phyloP scores from a whole-genome alignment of 2,113 vertebrate species.

The Grus americana region DNA sequence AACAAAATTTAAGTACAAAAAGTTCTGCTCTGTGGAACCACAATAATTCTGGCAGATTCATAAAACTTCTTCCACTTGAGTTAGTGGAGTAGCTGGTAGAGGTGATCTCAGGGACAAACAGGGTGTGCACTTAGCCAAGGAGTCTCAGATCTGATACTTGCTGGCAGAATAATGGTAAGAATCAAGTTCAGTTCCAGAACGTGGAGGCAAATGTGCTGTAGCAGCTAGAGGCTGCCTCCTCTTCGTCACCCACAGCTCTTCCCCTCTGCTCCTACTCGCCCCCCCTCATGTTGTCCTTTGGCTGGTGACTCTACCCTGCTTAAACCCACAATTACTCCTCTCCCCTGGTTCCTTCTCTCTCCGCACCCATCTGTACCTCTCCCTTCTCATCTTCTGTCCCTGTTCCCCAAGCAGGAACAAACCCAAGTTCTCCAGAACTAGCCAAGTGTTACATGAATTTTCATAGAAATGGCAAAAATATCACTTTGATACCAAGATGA shows the following conservation, averaged over 20 bases:
- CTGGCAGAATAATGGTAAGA: neutral
- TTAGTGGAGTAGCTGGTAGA: neutral
- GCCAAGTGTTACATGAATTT: neutral
- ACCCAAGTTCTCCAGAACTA: neutral
- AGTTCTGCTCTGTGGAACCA: neutral
- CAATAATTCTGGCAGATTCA: neutral
- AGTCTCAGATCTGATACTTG: neutral
- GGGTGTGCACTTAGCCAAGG: neutral
- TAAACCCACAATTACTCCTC: neutral
- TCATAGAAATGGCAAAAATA: neutral
- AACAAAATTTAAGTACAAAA: neutral
- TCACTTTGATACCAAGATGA: neutral
- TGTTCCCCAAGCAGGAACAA: neutral
- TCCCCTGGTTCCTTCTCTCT: neutral
- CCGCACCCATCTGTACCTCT: neutral
- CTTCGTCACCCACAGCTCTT: neutral
- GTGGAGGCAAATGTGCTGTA: neutral
- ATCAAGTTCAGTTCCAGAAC: neutral
- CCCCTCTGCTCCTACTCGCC: neutral
- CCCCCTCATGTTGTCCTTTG: neutral
- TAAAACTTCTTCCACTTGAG: neutral
- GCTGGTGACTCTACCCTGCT: neutral
- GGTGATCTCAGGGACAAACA: neutral
- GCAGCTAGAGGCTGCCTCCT: neutral
- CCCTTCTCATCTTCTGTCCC: neutral